These are phyloP conservation scores for Tringa solitaria DNA, from an alignment of 2,113 vertebrate species.

Conservation along the genomic window DNA sequence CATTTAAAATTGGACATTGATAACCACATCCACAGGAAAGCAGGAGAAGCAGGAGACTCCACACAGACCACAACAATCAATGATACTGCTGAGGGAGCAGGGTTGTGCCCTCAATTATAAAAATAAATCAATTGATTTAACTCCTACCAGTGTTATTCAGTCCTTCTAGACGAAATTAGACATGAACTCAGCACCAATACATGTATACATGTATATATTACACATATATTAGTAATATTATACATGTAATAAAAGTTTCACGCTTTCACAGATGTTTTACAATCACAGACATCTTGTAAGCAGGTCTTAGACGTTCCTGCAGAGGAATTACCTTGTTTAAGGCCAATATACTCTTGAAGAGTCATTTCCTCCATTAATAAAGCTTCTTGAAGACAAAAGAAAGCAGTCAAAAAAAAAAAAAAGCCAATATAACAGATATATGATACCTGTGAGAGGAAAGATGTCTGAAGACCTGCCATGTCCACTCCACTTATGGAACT, in stretches of 20 bases:
- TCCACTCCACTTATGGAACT: constrained; percentile 92
- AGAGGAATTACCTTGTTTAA: background rate
- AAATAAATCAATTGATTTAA: background rate
- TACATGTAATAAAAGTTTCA: background rate
- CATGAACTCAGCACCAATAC: background rate
- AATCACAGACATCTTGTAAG: background rate
- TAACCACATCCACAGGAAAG: background rate
- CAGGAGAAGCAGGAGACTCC: background rate
- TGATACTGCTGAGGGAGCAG: background rate
- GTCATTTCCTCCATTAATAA: background rate
- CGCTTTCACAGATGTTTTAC: background rate
- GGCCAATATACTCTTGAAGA: background rate
- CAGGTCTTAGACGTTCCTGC: background rate
- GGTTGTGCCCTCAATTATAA: background rate
- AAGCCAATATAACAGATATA: background rate
- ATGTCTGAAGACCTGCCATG: constrained; percentile 84
- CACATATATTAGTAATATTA: too few relatives aligned
- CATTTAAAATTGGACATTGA: background rate
- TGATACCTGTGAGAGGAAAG: constrained; percentile 87
- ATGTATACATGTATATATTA: background rate
- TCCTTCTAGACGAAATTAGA: background rate
- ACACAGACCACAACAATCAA: background rate
- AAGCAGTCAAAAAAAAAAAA: background rate
- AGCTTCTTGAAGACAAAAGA: background rate
- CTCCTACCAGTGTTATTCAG: background rate